phyloP scores from a whole-genome alignment of 2,797 vertebrate species.

The Sphenopsis melanotis region DNA sequence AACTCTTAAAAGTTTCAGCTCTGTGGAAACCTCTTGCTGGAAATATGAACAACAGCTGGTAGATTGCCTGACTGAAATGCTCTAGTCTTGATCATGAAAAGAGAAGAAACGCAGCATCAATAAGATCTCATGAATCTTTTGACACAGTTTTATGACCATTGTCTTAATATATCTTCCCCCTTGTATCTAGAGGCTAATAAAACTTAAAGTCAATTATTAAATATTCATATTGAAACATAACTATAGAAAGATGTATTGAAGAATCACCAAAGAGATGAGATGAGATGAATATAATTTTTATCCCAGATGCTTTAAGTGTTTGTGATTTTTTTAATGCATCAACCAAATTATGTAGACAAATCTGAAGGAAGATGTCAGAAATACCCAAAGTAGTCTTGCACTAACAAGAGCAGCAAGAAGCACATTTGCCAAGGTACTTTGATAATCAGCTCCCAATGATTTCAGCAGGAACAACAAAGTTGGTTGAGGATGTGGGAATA shows the following conservation, averaged over 20 bases:
- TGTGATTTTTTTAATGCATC: not conserved
- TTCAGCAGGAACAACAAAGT: not conserved
- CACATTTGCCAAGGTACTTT: not conserved
- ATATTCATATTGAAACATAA: constrained; percentile 24
- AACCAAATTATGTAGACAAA: not conserved
- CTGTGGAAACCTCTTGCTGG: not conserved
- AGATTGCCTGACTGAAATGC: not conserved
- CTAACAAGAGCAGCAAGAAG: not conserved
- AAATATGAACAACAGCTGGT: not conserved
- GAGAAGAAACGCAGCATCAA: not conserved
- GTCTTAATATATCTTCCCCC: not conserved
- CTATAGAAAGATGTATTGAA: not conserved
- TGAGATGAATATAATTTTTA: constrained; percentile 19
- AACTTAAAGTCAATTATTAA: constrained; percentile 43
- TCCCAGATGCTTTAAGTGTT: not conserved
- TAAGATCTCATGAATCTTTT: not conserved
- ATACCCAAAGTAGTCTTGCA: not conserved
- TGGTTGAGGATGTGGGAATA: not conserved
- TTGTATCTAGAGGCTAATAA: not conserved
- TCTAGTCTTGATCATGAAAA: not conserved
- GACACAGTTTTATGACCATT: not conserved
- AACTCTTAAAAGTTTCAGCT: not conserved
- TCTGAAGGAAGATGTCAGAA: not conserved
- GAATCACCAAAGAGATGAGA: constrained; percentile 5
- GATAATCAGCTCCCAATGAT: not conserved